Evolutionary conservation across 2,113 vertebrate genomes (phyloP).

Genomic region (Alces alces): DNA sequence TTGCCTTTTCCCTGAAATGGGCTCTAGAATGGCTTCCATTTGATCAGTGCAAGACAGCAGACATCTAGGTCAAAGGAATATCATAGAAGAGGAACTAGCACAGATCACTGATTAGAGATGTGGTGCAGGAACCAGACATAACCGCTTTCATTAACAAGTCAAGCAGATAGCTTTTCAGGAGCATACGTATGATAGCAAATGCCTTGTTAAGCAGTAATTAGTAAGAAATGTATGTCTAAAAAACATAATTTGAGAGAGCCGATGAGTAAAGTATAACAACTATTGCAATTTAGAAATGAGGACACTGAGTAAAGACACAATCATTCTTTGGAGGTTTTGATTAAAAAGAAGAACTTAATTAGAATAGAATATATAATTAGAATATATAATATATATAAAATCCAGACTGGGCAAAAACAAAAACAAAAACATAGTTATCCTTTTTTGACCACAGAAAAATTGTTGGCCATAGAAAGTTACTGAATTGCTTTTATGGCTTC

Average conservation of each 20-base stretch:
- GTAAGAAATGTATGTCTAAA: neutral
- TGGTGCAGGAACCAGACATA: neutral
- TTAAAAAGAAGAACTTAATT: neutral
- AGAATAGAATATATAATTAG: too few relatives aligned
- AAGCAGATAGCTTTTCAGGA: neutral
- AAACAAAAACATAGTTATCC: neutral
- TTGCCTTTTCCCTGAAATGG: neutral
- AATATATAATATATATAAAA: neutral
- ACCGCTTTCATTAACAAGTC: neutral
- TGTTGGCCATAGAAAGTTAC: neutral
- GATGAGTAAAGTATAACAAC: neutral
- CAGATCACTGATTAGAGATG: neutral
- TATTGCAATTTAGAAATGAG: neutral
- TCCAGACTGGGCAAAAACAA: neutral
- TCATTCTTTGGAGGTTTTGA: neutral
- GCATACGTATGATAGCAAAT: neutral
- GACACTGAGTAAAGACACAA: neutral
- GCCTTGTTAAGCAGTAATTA: neutral
- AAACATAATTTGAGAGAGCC: neutral
- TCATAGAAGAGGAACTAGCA: neutral
- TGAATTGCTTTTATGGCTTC: neutral
- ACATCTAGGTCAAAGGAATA: neutral
- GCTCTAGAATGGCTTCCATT: neutral
- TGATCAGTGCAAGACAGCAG: neutral
- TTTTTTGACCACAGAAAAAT: neutral